Evolutionary conservation across 2,888 invertebrate genomes (phyloP), one percentile per base, ranked within the genome.

Genomic region (Mythimna vitellina): DNA sequence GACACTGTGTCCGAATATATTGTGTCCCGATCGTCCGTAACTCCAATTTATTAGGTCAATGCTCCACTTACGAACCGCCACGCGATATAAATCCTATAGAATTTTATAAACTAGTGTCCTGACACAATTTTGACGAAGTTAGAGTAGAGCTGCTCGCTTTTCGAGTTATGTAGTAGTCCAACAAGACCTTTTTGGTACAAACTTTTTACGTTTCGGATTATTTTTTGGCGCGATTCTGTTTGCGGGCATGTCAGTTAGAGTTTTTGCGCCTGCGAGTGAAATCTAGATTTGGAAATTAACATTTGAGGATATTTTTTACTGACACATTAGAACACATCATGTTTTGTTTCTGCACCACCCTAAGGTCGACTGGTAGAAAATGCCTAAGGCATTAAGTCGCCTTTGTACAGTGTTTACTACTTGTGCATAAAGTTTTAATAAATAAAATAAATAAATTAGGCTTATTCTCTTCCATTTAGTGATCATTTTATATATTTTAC

Each of bases 1-100:
- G 35, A 35, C 35, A 9, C 35, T 35, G 35, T 35, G 35, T 35
- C 35, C 35, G 9, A 35, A 35, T 35, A 35, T 1, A 35, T 35
- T 8, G 35, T 35, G 35, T 35, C 35, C 2, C 9, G 1, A 8
- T 35, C 35, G 35, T 9, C 35, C 9, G 35, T 35, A 35, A 35
- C 35, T 35, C 82, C 80, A 84, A 88, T 90, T 90, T 89, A 90
- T 89, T 87, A 85, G 86, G 86, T 83, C 86, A 86, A 76, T 75
- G 86, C 70, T 82, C 86, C 84, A 87, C 79, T 89, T 87, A 82
- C 72, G 78, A 58, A 69, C 49, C 38, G 67, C 71, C 71, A 68
- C 58, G 63, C 65, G 35, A 29, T 65, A 72, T 65, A 81, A 83
- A 84, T 80, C 81, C 73, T 69, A 82, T 78, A 64, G 73, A 72